Evolutionary conservation across 2,797 vertebrate species (phyloP), one percentile per base, ranked within the genome.

Genomic region (Cygnus olor): DNA sequence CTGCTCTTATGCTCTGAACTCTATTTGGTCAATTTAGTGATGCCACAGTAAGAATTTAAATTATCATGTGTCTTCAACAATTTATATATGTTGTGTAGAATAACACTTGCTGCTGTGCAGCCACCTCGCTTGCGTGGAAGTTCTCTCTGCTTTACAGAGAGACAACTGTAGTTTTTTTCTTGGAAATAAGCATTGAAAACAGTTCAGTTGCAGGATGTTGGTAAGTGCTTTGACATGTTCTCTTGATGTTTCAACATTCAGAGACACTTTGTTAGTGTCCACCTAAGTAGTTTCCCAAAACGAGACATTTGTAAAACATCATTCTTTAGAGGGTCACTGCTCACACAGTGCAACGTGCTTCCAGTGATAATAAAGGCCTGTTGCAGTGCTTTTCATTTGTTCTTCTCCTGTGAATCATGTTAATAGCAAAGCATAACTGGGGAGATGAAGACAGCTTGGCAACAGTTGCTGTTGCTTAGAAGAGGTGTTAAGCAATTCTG

Each of bases 351-450:
- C 77, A 92, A 85, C 44, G 54, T 63, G 57, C 60, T 79, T 44
- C 40, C 78, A 80, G 86, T 22, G 47, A 89, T 74, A 72, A 68
- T 1, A 0, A 57, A 86, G 66, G 40, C 53, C 88, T 49, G 20
- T 83, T 95, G 77, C 34, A 24, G 44, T 42, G 60, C 76, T 42
- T 88, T 89, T 87, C 49, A 57, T 89, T 93, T 93, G 64, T 80
- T 87, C 42, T 85, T 77, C 61, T 56, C n/a, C 21, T 60, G 53
- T 78, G 91, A 54, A 30, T 54, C 68, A 2, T 12, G 14, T 63
- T 93, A 65, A 60, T 72, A 76, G 72, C 54, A 83, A 87, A 79
- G 81, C 34, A 4, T 72, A 70, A 70, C 8, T 78, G 57, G 47
- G 85, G 64, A 65, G 63, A 63, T 5, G 6, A 80, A 65, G 85